These are phyloP conservation scores for Metopia argyrocephala DNA, from an alignment of 2,888 invertebrate species.

Conservation along the genomic window DNA sequence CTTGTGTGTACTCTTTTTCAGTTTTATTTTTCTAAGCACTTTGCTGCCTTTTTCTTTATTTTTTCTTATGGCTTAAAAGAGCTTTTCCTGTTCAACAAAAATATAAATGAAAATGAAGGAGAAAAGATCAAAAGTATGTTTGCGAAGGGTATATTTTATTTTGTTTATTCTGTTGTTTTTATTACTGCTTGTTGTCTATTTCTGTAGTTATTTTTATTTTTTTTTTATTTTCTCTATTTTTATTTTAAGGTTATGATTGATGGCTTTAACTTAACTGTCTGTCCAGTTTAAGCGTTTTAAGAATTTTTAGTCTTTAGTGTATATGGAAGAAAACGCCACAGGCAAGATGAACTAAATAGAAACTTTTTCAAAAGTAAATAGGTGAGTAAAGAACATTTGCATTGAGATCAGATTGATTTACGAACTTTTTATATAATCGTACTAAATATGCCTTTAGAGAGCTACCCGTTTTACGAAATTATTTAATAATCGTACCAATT, in stretches of 20 bases:
- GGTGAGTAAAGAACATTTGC: too few species aligned
- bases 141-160: slow-evolving; percentile 29
- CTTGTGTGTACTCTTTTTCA: slow-evolving; percentile 24
- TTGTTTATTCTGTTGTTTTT: slow-evolving; percentile 16
- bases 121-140: slow-evolving; percentile 8
- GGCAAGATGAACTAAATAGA: background rate
- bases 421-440: too few species aligned
- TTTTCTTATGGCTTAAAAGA: slow-evolving; percentile 19
- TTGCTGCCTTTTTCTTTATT: background rate
- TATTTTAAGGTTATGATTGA: slow-evolving; percentile 63
- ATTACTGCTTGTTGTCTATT: slow-evolving; percentile 20
- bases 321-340: background rate
- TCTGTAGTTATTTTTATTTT: background rate
- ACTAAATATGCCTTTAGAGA: too few species aligned
- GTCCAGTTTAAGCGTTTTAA: slow-evolving; percentile 57
- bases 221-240: background rate
- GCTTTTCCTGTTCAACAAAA: slow-evolving; percentile 15
- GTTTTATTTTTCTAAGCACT: slow-evolving; percentile 3
- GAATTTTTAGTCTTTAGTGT: slow-evolving; percentile 32
- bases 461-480: too few species aligned
- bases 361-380: too few species aligned
- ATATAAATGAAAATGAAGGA: background rate
- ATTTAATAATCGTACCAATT: too few species aligned
- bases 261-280: slow-evolving; percentile 65
- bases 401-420: too few species aligned